Evolutionary conservation across 2,888 invertebrate genomes (phyloP), one percentile per base, ranked within the genome.

Genomic region (Pandemis cinnamomeana): DNA sequence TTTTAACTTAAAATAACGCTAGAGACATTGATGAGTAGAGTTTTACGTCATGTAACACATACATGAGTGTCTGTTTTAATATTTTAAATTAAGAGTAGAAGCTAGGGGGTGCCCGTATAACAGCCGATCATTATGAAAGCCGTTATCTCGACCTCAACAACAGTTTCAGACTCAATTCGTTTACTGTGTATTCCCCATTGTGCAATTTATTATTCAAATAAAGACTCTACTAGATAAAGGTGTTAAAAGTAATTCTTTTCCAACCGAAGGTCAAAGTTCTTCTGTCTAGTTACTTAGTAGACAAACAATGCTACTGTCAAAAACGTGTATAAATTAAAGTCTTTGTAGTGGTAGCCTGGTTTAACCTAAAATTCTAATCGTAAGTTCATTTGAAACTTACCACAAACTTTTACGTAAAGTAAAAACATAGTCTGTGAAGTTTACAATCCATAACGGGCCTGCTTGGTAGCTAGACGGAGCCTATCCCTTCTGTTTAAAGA

Each of bases 41-140:
- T 15, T n/a, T 46, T 46, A 46, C 11, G 46, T 46, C 46, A 46
- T 46, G 27, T 46, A 46, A 46, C 46, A 46, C 10, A 10, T 46
- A 11, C 11, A 36, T 36, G 27, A 36, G 27, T 36, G 2, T 36
- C 27, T 36, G 4, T 11, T 11, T 46, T 46, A 46, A 11, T 46
- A 11, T 46, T 46, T 46, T 46, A 11, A 46, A 46, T 46, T 46
- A 46, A 11, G 3, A 55, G 8, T 2, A 20, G 53, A 55, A 20
- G 15, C 8, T 7, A 15, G 53, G 64, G 53, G 20, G 20, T 55
- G 53, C 13, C 15, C 15, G 46, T 55, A 64, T 62, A 42, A 36
- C n/a, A 36, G n/a, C 48, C 61, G 60, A n/a, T 7, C n/a, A 66
- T 72, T 60, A 66, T 67, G 61, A 67, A 72, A 62, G 67, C 67